phyloP scores from a whole-genome alignment of 30 jellyfish, hydroid and myxozoan species.

The Cassiopea andromeda region DNA sequence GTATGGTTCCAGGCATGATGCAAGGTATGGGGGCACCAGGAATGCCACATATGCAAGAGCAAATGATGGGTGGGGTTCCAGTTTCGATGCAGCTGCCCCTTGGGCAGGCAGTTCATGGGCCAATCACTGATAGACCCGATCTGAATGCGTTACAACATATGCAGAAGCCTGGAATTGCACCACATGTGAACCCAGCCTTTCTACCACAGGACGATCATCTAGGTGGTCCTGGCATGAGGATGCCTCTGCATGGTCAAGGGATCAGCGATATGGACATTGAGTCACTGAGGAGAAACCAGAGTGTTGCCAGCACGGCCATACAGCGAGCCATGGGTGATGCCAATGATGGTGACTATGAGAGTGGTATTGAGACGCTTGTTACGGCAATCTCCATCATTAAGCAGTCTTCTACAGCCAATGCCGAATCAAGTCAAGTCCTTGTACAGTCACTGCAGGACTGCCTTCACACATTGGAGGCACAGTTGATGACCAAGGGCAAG shows the following conservation, averaged over 20 bases:
- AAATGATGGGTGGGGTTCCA: conserved; percentile 67
- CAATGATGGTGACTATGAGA: conserved; percentile 96
- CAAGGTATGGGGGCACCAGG: conserved; percentile 43
- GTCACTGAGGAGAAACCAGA: conserved; percentile 94
- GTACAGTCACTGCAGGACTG: conserved; percentile 98
- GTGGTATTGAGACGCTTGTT: conserved; percentile 97
- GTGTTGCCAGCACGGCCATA: conserved; percentile 98
- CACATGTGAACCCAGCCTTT: conserved; percentile 96
- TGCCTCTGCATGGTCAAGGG: conserved; percentile 77
- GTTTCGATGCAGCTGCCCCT: conserved; percentile 52
- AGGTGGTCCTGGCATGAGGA: conserved; percentile 54
- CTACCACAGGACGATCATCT: conserved; percentile 81
- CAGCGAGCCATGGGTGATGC: conserved; percentile 99
- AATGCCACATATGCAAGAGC: conserved; percentile 56
- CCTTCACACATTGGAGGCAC: conserved; percentile 98
- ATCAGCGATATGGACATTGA: conserved; percentile 87
- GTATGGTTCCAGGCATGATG: conserved; percentile 72
- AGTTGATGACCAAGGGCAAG: conserved; percentile 86
- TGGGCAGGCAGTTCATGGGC: conserved; percentile 41
- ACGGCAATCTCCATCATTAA: conserved; percentile 96
- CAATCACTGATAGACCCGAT: conserved; percentile 66
- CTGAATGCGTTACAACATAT: conserved; percentile 46
- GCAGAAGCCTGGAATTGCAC: conserved; percentile 96
- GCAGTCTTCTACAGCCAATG: conserved; percentile 93
- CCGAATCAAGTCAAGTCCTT: conserved; percentile 95